A percentile compares a stretch with the other conserved stretches of the same genome.
Evolutionary conservation across 2,797 vertebrate species (phyloP).

Genomic region (Spondyliosoma cantharus): DNA sequence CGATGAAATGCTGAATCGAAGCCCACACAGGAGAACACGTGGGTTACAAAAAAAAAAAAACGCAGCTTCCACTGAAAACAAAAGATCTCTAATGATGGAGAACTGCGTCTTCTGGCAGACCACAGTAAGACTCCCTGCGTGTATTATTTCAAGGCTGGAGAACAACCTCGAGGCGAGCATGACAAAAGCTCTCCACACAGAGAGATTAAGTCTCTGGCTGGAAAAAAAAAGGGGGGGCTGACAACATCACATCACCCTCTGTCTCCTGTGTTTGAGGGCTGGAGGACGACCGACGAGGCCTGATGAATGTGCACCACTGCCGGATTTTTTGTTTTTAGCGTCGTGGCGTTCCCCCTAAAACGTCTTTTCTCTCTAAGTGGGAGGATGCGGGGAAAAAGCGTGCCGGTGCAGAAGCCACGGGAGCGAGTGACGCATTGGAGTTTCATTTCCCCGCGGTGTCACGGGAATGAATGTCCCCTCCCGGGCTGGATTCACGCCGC

Average conservation of each 20-base stretch:
- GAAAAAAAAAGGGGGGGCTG: neutral
- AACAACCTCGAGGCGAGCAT: constrained; percentile 42
- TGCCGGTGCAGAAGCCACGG: constrained; percentile 23
- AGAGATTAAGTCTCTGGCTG: constrained; percentile 39
- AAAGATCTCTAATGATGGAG: constrained; percentile 36
- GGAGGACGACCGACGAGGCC: constrained; percentile 38
- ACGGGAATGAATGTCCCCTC: constrained; percentile 54
- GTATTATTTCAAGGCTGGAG: constrained; percentile 36
- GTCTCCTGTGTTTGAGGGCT: constrained; percentile 42
- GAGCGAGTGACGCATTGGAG: constrained; percentile 23
- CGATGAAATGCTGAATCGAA: constrained; percentile 55
- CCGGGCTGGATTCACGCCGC: constrained; percentile 6
- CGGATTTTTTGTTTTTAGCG: constrained; percentile 8
- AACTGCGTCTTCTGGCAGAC: constrained; percentile 40
- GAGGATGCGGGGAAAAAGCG: constrained; percentile 24
- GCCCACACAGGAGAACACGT: constrained; percentile 40
- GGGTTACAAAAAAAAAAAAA: constrained; percentile 10
- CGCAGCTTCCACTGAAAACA: constrained; percentile 16
- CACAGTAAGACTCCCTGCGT: constrained; percentile 26
- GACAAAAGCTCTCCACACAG: constrained; percentile 31
- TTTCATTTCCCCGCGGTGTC: constrained; percentile 48
- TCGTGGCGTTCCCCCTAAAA: neutral
- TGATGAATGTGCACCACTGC: constrained; percentile 54
- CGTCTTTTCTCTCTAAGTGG: neutral
- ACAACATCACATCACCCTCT: constrained; percentile 27